phyloP scores from a whole-genome alignment of 2,113 vertebrate genomes.

The Mellivora capensis region DNA sequence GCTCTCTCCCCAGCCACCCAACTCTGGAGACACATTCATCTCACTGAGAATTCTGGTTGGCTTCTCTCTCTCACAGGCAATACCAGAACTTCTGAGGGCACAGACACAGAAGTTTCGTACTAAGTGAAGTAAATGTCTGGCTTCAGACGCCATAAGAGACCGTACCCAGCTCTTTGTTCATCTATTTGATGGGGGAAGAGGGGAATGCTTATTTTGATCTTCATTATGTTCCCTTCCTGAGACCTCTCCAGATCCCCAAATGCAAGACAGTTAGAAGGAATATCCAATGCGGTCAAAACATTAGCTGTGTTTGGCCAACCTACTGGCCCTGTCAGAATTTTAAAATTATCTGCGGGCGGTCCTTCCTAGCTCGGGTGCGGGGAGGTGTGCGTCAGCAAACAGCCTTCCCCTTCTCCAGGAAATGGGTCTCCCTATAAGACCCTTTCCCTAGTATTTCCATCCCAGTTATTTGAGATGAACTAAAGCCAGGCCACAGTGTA shows the following conservation, averaged over 20 bases:
- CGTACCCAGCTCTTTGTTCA: not conserved
- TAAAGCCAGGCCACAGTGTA: not conserved
- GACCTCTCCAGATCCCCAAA: not conserved
- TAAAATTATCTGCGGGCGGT: not conserved
- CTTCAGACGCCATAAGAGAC: not conserved
- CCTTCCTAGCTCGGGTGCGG: not conserved
- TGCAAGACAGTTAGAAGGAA: not conserved
- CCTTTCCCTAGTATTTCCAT: not conserved
- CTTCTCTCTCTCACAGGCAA: not conserved
- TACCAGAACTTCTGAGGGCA: not conserved
- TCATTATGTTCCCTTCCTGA: not conserved
- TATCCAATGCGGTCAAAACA: not conserved
- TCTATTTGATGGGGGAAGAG: rapidly evolving
- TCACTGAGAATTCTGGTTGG: not conserved
- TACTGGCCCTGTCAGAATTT: not conserved
- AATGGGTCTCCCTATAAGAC: not conserved
- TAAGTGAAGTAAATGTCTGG: not conserved
- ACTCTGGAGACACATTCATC: not conserved
- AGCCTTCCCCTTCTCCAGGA: not conserved
- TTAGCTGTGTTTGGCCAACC: not conserved
- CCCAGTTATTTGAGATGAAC: not conserved
- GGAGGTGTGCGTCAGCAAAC: not conserved
- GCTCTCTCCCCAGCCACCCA: too few relatives aligned
- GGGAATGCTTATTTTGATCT: not conserved
- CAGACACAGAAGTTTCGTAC: not conserved